phyloP scores from a whole-genome alignment of 2,888 invertebrate genomes.

The Brachylomia viminalis region DNA sequence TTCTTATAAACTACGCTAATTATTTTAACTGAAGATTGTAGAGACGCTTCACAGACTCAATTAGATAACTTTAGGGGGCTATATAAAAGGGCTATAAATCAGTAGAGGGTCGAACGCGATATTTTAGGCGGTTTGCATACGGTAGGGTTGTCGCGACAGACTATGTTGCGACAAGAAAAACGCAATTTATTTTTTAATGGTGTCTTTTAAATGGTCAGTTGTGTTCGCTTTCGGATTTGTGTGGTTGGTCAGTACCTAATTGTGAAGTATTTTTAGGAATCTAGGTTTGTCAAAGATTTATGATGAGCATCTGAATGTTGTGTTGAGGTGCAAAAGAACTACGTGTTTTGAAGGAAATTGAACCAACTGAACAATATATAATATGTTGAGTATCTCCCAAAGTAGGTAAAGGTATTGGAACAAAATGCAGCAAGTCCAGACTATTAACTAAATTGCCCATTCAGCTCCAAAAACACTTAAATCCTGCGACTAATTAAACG shows the following conservation, averaged over 20 bases:
- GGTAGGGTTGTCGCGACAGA: slow-evolving; percentile 43
- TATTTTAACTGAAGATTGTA: slow-evolving; percentile 84
- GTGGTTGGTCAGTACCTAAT: background rate
- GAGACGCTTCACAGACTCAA: slow-evolving; percentile 81
- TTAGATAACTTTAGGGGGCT: slow-evolving; percentile 88
- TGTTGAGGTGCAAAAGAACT: background rate
- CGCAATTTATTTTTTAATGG: slow-evolving; percentile 22
- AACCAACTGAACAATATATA: no score
- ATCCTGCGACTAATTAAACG: slow-evolving; percentile 60
- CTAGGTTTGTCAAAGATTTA: background rate
- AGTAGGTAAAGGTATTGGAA: background rate
- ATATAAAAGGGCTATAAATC: slow-evolving; percentile 88
- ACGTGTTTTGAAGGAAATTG: background rate
- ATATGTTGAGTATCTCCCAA: background rate
- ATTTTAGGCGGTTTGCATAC: slow-evolving; percentile 74
- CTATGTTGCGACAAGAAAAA: slow-evolving; percentile 56
- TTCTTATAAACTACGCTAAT: slow-evolving; percentile 85
- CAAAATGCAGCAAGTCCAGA: background rate
- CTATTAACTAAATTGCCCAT: background rate
- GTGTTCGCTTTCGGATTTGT: background rate
- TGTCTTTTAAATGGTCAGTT: background rate
- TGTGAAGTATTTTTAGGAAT: background rate
- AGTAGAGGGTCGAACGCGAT: slow-evolving; percentile 83
- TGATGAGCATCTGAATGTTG: no score
- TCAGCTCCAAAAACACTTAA: background rate